A percentile compares a stretch with the other conserved stretches of the same genome.
Conservation (phyloP, 2,113 vertebrate species). For the Perca schrenkii region DNA sequence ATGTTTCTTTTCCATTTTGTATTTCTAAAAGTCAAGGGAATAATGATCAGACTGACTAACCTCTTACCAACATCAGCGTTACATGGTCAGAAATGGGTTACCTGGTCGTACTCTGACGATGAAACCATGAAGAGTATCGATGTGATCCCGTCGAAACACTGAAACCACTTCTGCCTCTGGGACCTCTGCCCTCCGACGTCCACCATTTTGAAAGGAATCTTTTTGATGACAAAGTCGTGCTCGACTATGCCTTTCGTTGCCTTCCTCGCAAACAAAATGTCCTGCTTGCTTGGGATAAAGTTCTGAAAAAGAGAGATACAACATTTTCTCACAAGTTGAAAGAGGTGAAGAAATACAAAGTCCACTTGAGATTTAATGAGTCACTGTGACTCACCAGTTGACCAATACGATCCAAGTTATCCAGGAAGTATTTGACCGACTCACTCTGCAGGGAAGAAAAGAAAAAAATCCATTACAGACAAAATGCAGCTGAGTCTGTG, state of each 20-base stretch:
- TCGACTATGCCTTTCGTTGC: constrained; percentile 98
- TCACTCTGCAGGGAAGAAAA: constrained; percentile 89
- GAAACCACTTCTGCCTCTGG: constrained; percentile 98
- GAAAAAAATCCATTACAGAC: constrained; percentile 4
- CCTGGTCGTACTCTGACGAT: constrained; percentile 95
- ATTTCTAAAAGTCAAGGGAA: constrained; percentile 26
- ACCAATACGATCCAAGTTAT: constrained; percentile 97
- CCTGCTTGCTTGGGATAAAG: constrained; percentile 94
- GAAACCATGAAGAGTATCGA: constrained; percentile 98
- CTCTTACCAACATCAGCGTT: neutral
- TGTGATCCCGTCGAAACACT: constrained; percentile 97
- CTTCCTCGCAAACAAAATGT: constrained; percentile 95
- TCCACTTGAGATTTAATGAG: neutral
- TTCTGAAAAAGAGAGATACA: constrained; percentile 81
- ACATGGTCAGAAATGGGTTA: constrained; percentile 21
- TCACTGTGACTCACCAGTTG: constrained; percentile 90
- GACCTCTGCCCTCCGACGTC: constrained; percentile 97
- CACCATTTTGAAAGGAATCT: constrained; percentile 99
- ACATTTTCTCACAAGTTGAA: neutral
- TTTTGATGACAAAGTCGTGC: constrained; percentile 97
- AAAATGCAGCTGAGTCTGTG: neutral
- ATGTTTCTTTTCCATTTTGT: constrained; percentile 29
- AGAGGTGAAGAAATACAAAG: neutral
- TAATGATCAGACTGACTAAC: neutral
- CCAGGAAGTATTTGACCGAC: constrained; percentile 98